Evolutionary conservation across 2,888 invertebrate genomes (phyloP), one percentile per base, ranked within the genome.

Genomic region (Cheilosia pagana): DNA sequence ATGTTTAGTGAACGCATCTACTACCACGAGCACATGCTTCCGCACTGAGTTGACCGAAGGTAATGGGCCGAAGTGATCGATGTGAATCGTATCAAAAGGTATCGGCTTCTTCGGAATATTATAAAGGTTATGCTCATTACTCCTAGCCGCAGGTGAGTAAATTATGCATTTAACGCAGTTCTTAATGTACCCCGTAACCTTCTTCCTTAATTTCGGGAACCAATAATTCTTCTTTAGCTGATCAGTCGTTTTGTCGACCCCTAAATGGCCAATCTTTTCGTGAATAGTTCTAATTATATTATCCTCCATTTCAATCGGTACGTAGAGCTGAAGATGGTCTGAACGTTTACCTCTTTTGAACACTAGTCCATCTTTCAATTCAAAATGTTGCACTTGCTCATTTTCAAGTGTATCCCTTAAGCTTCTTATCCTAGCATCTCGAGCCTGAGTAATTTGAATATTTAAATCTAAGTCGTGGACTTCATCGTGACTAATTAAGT

Each of bases 291-390:
- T 23, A 1, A 76, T 76, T 0, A 60, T 35, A 16, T 77, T 78
- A 7, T 52, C 14, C 4, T 63, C 55, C 70, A 78, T 78, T 57
- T 78, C 55, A 5, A 5, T 3, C 1, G 68, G 25, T 7, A 55
- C 55, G 16, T 55, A 55, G 16, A 55, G 23, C 7, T n/a, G n/a
- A 7, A 55, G 16, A 3, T 45, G 28, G 16, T 16, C 28, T 41
- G 7, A 19, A 19, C 12, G 5, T 35, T 19, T 60, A 45, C n/a
- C 52, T 21, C 21, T 52, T 43, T 43, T 50, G 23, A 57, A 62
- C 39, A 72, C 72, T 7, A 77, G 28, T 3, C 77, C 77, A 25
- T 70, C 57, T 12, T 19, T n/a, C 7, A 70, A 25, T 25, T 78
- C 63, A 48, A 52, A 68, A 6, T 70, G 16, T 12, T 60, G 10